A percentile compares a stretch with the other conserved stretches of the same genome.
These are phyloP conservation scores for Andrena praecox DNA, from an alignment of 2,888 invertebrate species.

Conservation along the genomic window DNA sequence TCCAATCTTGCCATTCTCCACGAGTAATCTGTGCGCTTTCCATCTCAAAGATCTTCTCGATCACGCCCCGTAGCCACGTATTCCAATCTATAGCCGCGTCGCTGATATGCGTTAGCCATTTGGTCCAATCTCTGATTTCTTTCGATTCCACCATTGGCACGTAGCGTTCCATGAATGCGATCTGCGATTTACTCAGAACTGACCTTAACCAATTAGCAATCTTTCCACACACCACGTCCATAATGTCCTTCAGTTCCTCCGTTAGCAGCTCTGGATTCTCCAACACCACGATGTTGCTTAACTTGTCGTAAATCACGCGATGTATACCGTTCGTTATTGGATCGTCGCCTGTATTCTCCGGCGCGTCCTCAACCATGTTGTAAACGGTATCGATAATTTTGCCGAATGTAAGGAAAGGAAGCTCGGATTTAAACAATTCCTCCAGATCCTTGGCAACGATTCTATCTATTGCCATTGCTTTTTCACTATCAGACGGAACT, in stretches of 20 bases:
- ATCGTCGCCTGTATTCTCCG: conserved; percentile 69
- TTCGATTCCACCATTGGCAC: conserved; percentile 74
- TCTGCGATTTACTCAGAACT: conserved; percentile 69
- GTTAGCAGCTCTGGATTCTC: conserved; percentile 69
- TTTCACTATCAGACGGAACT: background rate
- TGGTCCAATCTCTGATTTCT: conserved; percentile 74
- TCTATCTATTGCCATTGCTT: background rate
- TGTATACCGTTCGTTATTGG: conserved; percentile 75
- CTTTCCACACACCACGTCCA: conserved; percentile 77
- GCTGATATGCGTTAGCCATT: conserved; percentile 72
- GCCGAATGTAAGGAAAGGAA: conserved; percentile 77
- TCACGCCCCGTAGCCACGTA: conserved; percentile 72
- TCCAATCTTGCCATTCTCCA: conserved; percentile 73
- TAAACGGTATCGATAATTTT: conserved; percentile 75
- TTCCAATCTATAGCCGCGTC: conserved; percentile 74
- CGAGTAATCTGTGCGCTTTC: conserved; percentile 64
- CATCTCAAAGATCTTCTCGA: conserved; percentile 69
- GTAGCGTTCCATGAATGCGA: conserved; percentile 66
- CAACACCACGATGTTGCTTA: conserved; percentile 62
- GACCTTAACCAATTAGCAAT: conserved; percentile 75
- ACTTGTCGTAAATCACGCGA: conserved; percentile 77
- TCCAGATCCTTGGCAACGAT: conserved; percentile 20
- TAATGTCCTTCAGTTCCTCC: conserved; percentile 64
- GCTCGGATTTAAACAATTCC: conserved; percentile 65
- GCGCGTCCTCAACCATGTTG: conserved; percentile 68